Evolutionary conservation across 2,888 invertebrate species (phyloP).

Genomic region (Erebia ligea): DNA sequence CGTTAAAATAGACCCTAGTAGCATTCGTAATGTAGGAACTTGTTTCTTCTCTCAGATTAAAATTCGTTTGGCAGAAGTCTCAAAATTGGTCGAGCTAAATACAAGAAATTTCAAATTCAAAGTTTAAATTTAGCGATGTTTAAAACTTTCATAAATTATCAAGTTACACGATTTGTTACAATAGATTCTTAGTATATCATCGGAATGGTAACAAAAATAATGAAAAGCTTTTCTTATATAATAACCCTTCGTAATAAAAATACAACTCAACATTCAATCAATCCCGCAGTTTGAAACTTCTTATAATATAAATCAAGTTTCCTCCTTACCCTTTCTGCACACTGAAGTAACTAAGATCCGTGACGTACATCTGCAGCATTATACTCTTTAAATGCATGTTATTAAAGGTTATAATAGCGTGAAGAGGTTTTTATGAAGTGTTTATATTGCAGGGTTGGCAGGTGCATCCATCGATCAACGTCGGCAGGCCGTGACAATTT

Average conservation of each 20-base stretch:
- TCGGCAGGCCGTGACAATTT: constrained; percentile 71
- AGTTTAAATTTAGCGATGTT: too few species aligned
- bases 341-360: constrained; percentile 1
- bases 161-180: too few species aligned
- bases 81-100: too few species aligned
- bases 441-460: constrained; percentile 53
- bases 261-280: constrained; percentile 30
- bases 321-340: constrained; percentile 36
- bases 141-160: too few species aligned
- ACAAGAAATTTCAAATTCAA: too few species aligned
- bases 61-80: too few species aligned
- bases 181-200: too few species aligned
- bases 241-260: background rate
- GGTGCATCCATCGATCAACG: constrained; percentile 79
- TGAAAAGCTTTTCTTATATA: background rate
- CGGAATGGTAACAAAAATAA: background rate
- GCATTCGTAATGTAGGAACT: too few species aligned
- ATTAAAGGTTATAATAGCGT: constrained; percentile 30
- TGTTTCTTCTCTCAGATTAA: too few species aligned
- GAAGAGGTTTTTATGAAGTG: constrained; percentile 35
- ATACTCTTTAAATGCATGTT: constrained; percentile 10
- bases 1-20: too few species aligned
- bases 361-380: background rate
- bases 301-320: constrained; percentile 38
- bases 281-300: constrained; percentile 28